Base-by-base conservation (phyloP, 2,113 vertebrate species). In the Eulemur rufifrons region DNA sequence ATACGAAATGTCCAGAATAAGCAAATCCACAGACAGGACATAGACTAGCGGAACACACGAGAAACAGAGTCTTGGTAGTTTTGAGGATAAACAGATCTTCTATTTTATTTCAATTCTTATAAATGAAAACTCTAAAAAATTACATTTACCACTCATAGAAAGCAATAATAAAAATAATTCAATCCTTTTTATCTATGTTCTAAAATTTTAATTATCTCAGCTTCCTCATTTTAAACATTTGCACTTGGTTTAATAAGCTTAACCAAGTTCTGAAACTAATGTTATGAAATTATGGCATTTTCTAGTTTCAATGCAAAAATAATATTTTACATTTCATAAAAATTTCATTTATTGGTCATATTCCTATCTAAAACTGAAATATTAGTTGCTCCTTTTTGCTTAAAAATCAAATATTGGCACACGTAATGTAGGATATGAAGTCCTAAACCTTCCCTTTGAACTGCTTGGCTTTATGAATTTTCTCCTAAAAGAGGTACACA, bases 131-230 rank as follows among this genome's bases (percentile, higher is more conserved):
- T 56, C 21, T 39, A 37, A 95, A 80, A 87, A n/a, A 68, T 52
- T 45, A 54, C 4, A 42, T 42, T 64, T 52, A 91, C 54, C 89
- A 64, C 3, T 66, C 56, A 80, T 59, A 87, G 34, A 86, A 96
- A 95, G 45, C 63, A 95, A 37, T 50, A 59, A 83, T 29, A 29
- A 86, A 88, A 95, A 59, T 32, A 77, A 87, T 18, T 54, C 50
- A 89, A 76, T 76, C 23, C 11, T 27, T 85, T 87, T 50, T 18
- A 14, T 34, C 18, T 12, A n/a, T n/a, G 8, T 54, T 86, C 50
- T 96, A 77, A 93, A 88, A 74, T 73, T 85, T 86, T 93, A 95
- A 64, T 17, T 17, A 50, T 14, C 81, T 88, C 78, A n/a, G n/a
- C 45, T 61, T 45, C 68, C 68, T 87, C 52, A 5, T 42, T 73